Percentiles rank a stretch among this genome's conserved stretches.
Conservation (phyloP, 1,140 invertebrate species). For the Ceratina australensis region DNA sequence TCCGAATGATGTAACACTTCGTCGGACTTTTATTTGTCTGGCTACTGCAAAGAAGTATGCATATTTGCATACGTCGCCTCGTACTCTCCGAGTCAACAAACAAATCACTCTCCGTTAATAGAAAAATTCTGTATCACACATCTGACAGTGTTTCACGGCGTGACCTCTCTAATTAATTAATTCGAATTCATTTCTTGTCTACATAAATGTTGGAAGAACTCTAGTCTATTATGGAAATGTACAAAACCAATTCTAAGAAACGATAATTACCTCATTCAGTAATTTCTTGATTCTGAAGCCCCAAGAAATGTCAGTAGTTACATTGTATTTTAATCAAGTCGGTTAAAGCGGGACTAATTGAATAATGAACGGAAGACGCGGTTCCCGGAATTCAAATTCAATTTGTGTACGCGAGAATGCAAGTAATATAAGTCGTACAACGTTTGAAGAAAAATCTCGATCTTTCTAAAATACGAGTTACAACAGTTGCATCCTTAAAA, state of each 20-base stretch:
- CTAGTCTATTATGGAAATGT: neutral
- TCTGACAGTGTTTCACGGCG: neutral
- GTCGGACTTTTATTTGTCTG: neutral
- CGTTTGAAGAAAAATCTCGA: too few relatives aligned
- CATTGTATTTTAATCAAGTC: neutral
- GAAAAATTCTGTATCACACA: too few relatives aligned
- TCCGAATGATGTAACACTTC: conserved; percentile 10
- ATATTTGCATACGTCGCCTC: neutral
- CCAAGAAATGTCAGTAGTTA: neutral
- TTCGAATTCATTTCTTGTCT: neutral
- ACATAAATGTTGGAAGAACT: neutral
- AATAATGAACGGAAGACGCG: conserved; percentile 7
- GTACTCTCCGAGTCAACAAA: too few relatives aligned
- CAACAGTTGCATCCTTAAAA: too few relatives aligned
- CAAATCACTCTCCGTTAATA: too few relatives aligned
- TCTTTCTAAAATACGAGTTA: conserved; percentile 1
- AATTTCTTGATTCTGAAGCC: neutral
- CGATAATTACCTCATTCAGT: neutral
- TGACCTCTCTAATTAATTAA: neutral
- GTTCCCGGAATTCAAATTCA: neutral
- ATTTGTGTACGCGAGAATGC: neutral
- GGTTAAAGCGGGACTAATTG: neutral
- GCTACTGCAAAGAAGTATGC: neutral
- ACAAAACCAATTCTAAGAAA: neutral
- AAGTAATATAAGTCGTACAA: too few relatives aligned